Evolutionary conservation across 1,140 invertebrate species (phyloP).

Genomic region (Drosophila ohnishii): DNA sequence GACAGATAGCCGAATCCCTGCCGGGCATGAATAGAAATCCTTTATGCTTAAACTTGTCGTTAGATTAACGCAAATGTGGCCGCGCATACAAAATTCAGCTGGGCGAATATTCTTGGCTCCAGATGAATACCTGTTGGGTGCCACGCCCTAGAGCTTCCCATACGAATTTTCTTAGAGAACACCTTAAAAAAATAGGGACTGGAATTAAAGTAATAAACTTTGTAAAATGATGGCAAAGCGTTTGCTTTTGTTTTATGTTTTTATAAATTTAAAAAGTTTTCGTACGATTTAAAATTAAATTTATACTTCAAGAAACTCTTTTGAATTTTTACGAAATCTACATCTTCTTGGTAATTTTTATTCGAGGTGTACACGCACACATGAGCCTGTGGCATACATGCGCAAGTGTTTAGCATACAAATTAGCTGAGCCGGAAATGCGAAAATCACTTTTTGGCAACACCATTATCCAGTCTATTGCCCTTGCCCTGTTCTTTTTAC

Average conservation of each 20-base stretch:
- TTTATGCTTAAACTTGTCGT: constrained; percentile 78
- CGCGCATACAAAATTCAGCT: constrained; percentile 70
- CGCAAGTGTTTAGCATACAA: constrained; percentile 77
- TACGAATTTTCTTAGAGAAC: neutral
- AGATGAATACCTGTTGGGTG: constrained; percentile 68
- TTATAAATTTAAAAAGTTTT: neutral
- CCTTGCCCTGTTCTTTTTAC: constrained; percentile 35
- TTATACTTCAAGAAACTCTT: too few relatives aligned
- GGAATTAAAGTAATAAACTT: too few relatives aligned
- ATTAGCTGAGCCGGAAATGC: constrained; percentile 74
- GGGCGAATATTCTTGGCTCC: constrained; percentile 21
- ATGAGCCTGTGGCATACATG: constrained; percentile 23
- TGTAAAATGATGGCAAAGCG: neutral
- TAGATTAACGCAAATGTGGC: constrained; percentile 79
- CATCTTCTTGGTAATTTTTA: neutral
- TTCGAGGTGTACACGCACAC: constrained; percentile 27
- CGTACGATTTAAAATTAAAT: neutral
- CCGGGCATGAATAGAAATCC: constrained; percentile 73
- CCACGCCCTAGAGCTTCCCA: neutral
- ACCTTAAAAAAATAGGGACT: neutral
- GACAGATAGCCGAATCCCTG: constrained; percentile 33
- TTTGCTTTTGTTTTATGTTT: neutral
- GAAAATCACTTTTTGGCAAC: constrained; percentile 77
- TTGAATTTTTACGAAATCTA: neutral
- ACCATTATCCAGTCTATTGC: constrained; percentile 69